phyloP scores from a whole-genome alignment of 1,140 invertebrate genomes.

The Teleogryllus occipitalis region DNA sequence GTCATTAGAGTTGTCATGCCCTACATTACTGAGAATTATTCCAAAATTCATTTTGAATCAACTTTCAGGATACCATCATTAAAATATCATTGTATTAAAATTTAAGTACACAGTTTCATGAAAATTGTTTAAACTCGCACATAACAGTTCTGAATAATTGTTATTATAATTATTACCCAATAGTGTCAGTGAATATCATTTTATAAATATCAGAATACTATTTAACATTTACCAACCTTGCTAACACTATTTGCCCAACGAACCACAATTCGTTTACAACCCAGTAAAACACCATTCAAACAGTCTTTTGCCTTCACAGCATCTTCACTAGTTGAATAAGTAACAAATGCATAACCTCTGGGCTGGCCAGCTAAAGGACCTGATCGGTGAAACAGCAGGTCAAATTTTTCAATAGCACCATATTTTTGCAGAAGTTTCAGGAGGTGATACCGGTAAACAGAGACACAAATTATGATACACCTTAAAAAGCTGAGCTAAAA shows the following conservation, averaged over 20 bases:
- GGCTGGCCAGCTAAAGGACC: conserved; percentile 81
- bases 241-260: conserved; percentile 70
- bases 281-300: conserved; percentile 65
- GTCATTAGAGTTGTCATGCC: too few relatives aligned
- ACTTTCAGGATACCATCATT: too few relatives aligned
- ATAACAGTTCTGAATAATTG: too few relatives aligned
- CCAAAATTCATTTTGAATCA: too few relatives aligned
- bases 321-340: conserved; percentile 56
- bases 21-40: too few relatives aligned
- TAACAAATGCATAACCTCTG: conserved; percentile 88
- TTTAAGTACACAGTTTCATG: too few relatives aligned
- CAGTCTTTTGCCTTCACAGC: conserved; percentile 55
- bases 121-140: too few relatives aligned
- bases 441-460: conserved; percentile 76
- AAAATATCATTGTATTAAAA: too few relatives aligned
- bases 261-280: conserved; percentile 66
- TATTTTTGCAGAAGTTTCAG: conserved; percentile 89
- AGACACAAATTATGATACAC: conserved; percentile 10
- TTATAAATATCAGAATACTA: neutral
- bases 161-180: too few relatives aligned
- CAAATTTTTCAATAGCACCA: conserved; percentile 87
- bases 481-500: neutral
- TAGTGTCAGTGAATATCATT: too few relatives aligned
- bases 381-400: conserved; percentile 83
- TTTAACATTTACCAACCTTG: conserved; percentile 42